Evolutionary conservation across 1,140 invertebrate species (phyloP).

Genomic region (Formica selysi): DNA sequence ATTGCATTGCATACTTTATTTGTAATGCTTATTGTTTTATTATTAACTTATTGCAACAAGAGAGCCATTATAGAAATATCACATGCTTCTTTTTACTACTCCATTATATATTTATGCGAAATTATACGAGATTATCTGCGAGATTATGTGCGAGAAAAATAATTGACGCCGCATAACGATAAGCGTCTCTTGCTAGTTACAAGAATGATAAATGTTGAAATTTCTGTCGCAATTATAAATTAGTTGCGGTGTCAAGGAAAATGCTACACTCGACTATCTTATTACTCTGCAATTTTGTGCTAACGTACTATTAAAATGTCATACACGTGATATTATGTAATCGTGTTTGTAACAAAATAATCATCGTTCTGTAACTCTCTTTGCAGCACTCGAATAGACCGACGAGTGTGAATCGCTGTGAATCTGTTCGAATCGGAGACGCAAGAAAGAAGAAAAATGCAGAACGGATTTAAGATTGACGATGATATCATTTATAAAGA

Average conservation of each 20-base stretch:
- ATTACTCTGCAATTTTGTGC: background rate
- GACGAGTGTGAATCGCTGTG: background rate
- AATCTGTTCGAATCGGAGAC: slow-evolving; percentile 3
- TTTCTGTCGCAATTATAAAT: background rate
- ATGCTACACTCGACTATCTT: background rate
- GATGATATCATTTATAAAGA: slow-evolving; percentile 87
- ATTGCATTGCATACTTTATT: too few species aligned
- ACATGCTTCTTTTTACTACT: background rate
- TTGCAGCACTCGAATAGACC: slow-evolving; percentile 43
- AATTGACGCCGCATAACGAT: background rate
- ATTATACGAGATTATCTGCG: background rate
- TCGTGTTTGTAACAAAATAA: background rate
- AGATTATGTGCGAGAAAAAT: background rate
- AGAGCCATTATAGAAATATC: too few species aligned
- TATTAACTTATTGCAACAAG: background rate
- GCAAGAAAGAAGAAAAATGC: slow-evolving; percentile 48
- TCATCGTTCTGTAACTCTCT: background rate
- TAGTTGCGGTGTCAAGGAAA: background rate
- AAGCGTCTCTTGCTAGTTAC: background rate
- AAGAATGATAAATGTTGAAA: background rate
- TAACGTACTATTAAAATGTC: background rate
- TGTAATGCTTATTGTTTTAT: too few species aligned
- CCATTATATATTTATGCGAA: background rate
- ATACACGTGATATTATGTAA: background rate
- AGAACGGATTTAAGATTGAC: slow-evolving; percentile 47